Evolutionary conservation across 2,797 vertebrate species (phyloP), one percentile per base, ranked within the genome.

Genomic region (Glyptemys insculpta): DNA sequence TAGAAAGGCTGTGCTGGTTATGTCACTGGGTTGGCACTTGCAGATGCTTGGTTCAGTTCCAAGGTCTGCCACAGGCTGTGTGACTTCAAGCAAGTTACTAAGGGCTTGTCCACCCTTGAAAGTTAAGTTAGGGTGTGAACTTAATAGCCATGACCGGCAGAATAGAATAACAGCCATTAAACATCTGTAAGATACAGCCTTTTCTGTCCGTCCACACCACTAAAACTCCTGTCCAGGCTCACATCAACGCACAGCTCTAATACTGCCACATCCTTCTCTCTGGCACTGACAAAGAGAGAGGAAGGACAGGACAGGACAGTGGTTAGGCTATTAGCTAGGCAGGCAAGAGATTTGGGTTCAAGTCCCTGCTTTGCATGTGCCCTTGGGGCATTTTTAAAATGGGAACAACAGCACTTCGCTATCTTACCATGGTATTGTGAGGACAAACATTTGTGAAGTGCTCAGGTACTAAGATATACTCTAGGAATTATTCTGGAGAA

Each of bases 81-180:
- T 53, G 53, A 1, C 6, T 4, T 9, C 2, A 14, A 3, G 52
- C 4, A 57, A 25, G 4, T 31, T 29, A 41, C 37, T 16, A 29
- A 78, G 25, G 25, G 44, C 11, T 49, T 29, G 44, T 23, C 29
- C 57, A 78, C 1, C 2, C 16, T 19, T 78, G 54, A 18, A 27
- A 49, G 79, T 65, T 25, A 29, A 74, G 31, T 19, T 6, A 79
- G 86, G 1, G 7, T 85, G 3, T 85, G 5, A 3, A 15, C 52
- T 41, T 89, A 93, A 76, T 27, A 47, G 12, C 25, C 74, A 31
- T 8, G 31, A 34, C 31, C 34, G 6, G 12, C 31, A 62, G 14
- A 14, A 62, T 31, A 93, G 12, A 14, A 62, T 31, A 93, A 47
- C 8, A 47, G 12, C 25, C 44, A 31, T 27, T 78, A 76, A 25